phyloP scores from a whole-genome alignment of 1,140 invertebrate genomes.

The Drosophila murphyi region DNA sequence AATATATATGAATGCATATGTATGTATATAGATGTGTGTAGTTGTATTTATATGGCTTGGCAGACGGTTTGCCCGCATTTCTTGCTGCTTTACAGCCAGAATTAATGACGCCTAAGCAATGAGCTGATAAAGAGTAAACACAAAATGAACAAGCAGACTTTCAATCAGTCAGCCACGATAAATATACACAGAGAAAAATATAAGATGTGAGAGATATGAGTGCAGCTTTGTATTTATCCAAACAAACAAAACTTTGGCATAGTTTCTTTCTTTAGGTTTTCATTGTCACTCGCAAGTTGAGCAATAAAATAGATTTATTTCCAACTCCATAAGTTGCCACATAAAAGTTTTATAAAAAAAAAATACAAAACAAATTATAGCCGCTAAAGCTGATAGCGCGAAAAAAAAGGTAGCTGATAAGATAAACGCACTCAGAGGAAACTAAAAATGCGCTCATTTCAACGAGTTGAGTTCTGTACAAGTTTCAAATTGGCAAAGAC shows the following conservation, averaged over 20 bases:
- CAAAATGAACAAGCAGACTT: neutral
- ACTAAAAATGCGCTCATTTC: no score
- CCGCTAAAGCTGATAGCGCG: neutral
- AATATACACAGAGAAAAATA: neutral
- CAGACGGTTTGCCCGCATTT: conserved; percentile 47
- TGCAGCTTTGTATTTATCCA: no score
- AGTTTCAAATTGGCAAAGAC: no score
- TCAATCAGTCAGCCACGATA: conserved; percentile 1
- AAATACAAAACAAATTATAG: no score
- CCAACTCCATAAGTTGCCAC: conserved; percentile 13
- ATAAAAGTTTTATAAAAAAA: conserved; percentile 6
- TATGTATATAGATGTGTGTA: conserved; percentile 1
- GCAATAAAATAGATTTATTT: neutral
- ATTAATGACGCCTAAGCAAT: conserved; percentile 51
- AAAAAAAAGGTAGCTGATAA: conserved; percentile 21
- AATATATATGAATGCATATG: conserved; percentile 32
- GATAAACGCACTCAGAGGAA: conserved; percentile 13
- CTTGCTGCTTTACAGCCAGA: conserved; percentile 33
- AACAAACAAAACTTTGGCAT: conserved; percentile 12
- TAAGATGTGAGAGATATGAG: no score
- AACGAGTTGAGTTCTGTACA: no score
- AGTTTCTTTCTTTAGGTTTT: conserved; percentile 1
- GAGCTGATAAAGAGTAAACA: conserved; percentile 38
- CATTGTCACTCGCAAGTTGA: no score
- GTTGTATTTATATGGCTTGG: conserved; percentile 39